Evolutionary conservation across 1,140 invertebrate genomes (phyloP), one percentile per base, ranked within the genome.

Genomic region (Whitmania pigra): DNA sequence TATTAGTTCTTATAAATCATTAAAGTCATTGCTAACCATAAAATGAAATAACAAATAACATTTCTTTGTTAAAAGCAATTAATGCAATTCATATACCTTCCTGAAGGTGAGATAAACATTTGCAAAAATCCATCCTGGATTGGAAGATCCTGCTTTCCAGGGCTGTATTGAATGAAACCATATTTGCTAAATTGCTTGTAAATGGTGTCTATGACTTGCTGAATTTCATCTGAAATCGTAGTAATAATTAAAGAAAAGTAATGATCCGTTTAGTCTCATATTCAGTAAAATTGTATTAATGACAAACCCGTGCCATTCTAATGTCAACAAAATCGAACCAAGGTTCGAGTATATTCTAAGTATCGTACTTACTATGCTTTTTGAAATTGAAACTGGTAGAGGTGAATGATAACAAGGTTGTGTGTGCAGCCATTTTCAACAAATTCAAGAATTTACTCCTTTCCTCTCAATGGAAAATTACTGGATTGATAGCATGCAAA

Each of bases 311-410:
- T 49, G 43, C 9, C 0, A 15, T 49, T 49, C 43, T 49, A 17
- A 49, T 49, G 43, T 17, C 9, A 49, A 49, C 2, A 49, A 5
- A 49, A 49, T 5, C 43, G 15, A 49, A 11, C 43, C 9, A 49
- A 49, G 2, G 15, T 49, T 49, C 43, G 43, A 36, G 31, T 36
- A 4, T 57, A 4, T 57, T n/a, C n/a, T n/a, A n/a, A n/a, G n/a
- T n/a, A n/a, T n/a, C n/a, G n/a, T 18, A 63, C 57, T 63, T 7
- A 63, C 57, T 63, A 31, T 63, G 57, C 57, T 63, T 63, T 63
- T 63, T 17, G 57, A 63, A 63, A 63, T 63, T 63, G 22, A 63
- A 63, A 63, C 9, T 63, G 57, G 57, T 25, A 63, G 57, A 63
- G 29, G 22, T 63, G 57, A 63, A 63, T 63, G 57, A 63, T 22